Percentiles rank a stretch among this genome's conserved stretches.
Evolutionary conservation across 23 tunicate genomes (phyloP).

Genomic region (Diplosoma virens): DNA sequence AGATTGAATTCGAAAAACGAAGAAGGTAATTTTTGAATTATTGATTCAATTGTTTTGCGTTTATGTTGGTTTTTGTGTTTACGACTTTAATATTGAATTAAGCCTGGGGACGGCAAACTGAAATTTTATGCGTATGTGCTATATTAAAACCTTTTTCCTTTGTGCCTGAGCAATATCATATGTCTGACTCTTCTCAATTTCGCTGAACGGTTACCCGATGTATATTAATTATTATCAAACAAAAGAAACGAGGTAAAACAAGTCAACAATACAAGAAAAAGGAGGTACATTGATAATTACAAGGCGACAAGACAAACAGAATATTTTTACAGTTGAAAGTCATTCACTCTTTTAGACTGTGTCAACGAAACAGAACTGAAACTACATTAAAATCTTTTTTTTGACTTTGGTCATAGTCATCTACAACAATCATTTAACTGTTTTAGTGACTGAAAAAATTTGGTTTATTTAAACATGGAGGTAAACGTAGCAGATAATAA

Average conservation of each 20-base stretch:
- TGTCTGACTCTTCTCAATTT: no score
- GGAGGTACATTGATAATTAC: conserved; percentile 20
- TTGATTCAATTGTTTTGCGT: background rate
- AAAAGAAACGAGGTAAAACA: background rate
- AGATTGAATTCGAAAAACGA: conserved; percentile 1
- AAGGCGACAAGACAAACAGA: background rate
- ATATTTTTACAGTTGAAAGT: background rate
- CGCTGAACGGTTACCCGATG: background rate
- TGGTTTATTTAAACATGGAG: background rate
- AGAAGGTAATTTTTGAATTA: background rate
- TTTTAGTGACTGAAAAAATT: background rate
- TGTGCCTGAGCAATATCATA: no score
- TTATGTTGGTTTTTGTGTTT: no score
- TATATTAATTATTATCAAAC: conserved; percentile 6
- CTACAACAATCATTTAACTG: background rate
- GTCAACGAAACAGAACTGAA: no score
- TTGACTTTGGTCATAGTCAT: background rate
- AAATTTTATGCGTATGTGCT: no score
- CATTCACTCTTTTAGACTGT: no score
- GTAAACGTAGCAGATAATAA: conserved; percentile 36
- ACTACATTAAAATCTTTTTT: background rate
- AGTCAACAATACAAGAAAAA: background rate
- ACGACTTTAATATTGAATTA: no score
- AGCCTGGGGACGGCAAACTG: no score
- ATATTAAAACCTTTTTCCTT: no score